Percentiles rank a stretch among this genome's conserved stretches.
Evolutionary conservation across 2,888 invertebrate species (phyloP).

Genomic region (Drosophila flavopinicola): DNA sequence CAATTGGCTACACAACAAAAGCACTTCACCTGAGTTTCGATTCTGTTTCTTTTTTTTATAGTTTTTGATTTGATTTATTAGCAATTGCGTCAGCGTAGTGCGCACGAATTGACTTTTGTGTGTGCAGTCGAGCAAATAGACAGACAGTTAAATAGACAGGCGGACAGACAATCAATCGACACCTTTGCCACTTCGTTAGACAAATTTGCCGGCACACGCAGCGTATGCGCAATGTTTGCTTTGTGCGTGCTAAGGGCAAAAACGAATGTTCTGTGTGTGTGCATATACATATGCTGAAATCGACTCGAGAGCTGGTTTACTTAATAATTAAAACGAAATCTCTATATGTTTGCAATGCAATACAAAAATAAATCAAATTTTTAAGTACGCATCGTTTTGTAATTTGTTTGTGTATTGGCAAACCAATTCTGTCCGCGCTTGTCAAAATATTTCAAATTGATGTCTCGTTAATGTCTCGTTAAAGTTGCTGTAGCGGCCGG

Average conservation of each 20-base stretch:
- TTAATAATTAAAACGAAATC: slow-evolving; percentile 17
- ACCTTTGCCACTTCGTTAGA: slow-evolving; percentile 50
- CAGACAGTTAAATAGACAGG: slow-evolving; percentile 11
- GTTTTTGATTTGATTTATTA: slow-evolving; percentile 69
- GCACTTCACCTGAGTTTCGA: slow-evolving; percentile 17
- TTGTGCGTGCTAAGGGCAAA: slow-evolving; percentile 9
- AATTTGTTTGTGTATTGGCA: slow-evolving; percentile 20
- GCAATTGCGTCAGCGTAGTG: slow-evolving; percentile 56
- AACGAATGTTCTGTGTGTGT: not conserved
- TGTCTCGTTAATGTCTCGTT: slow-evolving; percentile 55
- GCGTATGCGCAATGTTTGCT: slow-evolving; percentile 60
- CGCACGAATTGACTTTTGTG: slow-evolving; percentile 24
- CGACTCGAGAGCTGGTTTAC: slow-evolving; percentile 15
- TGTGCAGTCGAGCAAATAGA: slow-evolving; percentile 22
- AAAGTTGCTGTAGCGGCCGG: slow-evolving; percentile 6
- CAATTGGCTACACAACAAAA: slow-evolving; percentile 30
- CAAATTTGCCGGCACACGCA: slow-evolving; percentile 44
- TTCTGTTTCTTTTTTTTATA: slow-evolving; percentile 44
- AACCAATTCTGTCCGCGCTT: slow-evolving; percentile 61
- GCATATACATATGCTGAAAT: not conserved
- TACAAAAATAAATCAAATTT: slow-evolving; percentile 12
- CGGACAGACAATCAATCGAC: slow-evolving; percentile 45
- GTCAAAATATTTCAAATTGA: slow-evolving; percentile 73
- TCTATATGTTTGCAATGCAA: not conserved
- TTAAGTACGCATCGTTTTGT: slow-evolving; percentile 26